These are phyloP conservation scores for Petroica traversi DNA, from an alignment of 2,113 vertebrate species.

Conservation along the genomic window DNA sequence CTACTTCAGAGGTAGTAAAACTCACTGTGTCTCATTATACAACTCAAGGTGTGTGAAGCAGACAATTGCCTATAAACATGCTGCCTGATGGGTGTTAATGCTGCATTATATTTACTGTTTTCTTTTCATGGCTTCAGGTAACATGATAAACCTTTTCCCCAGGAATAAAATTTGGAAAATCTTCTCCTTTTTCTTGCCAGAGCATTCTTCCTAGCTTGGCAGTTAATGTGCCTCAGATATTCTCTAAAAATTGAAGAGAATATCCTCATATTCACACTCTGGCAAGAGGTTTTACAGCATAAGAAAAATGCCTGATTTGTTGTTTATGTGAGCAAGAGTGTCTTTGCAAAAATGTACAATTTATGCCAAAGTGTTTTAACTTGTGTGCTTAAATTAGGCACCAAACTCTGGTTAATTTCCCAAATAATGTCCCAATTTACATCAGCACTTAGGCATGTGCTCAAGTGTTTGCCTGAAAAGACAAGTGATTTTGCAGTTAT, in stretches of 20 bases:
- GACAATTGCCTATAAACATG: conserved; percentile 58
- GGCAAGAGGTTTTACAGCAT: neutral
- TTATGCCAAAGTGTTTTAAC: neutral
- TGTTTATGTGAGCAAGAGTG: neutral
- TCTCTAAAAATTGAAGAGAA: neutral
- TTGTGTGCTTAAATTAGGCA: neutral
- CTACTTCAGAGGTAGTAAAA: conserved; percentile 53
- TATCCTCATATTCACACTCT: neutral
- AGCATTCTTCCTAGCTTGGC: neutral
- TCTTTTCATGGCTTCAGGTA: conserved; percentile 42
- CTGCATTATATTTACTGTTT: conserved; percentile 62
- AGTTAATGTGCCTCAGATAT: neutral
- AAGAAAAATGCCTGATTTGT: neutral
- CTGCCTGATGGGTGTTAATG: conserved; percentile 46
- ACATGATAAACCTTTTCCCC: neutral
- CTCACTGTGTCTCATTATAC: conserved; percentile 39
- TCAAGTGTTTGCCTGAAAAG: neutral
- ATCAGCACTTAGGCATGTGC: neutral
- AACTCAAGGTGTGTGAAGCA: conserved; percentile 48
- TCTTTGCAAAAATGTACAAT: conserved; percentile 2
- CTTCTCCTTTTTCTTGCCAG: neutral
- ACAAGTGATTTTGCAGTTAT: neutral
- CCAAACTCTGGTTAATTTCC: conserved; percentile 19
- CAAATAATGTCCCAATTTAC: conserved; percentile 35
- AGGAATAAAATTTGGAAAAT: neutral